These are phyloP conservation scores for Clanis bilineata DNA, from an alignment of 2,888 invertebrate species.

Conservation along the genomic window DNA sequence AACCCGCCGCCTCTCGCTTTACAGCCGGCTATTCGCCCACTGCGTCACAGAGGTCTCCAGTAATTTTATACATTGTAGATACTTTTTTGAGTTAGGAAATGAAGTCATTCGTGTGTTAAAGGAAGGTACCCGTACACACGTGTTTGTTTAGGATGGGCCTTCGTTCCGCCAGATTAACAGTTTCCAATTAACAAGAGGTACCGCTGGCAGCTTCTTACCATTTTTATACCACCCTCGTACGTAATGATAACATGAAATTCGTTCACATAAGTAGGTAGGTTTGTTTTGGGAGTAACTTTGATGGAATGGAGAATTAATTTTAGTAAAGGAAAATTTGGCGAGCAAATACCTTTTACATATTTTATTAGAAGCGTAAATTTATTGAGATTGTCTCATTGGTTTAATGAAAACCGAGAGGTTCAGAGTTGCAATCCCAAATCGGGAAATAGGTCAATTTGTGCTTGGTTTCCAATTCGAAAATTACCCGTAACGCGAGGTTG, in stretches of 20 bases:
- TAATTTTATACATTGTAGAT: neutral
- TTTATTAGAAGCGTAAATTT: no score
- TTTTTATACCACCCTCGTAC: neutral
- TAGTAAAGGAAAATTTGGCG: neutral
- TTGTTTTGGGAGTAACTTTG: neutral
- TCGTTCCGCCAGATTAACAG: slow-evolving; percentile 44
- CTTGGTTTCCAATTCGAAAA: no score
- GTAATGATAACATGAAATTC: slow-evolving; percentile 5
- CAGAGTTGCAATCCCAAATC: no score
- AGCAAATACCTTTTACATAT: neutral
- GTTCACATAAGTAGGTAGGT: neutral
- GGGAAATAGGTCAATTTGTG: no score
- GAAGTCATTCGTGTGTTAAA: slow-evolving; percentile 14
- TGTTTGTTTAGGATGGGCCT: slow-evolving; percentile 50
- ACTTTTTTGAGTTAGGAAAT: slow-evolving; percentile 4
- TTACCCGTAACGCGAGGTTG: no score
- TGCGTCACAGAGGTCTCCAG: no score
- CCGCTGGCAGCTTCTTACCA: slow-evolving; percentile 3
- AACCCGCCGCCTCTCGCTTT: no score
- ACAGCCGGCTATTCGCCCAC: no score
- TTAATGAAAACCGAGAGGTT: no score
- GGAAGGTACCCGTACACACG: slow-evolving; percentile 17
- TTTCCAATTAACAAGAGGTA: slow-evolving; percentile 35
- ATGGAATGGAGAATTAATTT: neutral
- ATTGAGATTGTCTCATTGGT: no score